phyloP scores from a whole-genome alignment of 2,888 invertebrate species.

The Cotesia congregata region DNA sequence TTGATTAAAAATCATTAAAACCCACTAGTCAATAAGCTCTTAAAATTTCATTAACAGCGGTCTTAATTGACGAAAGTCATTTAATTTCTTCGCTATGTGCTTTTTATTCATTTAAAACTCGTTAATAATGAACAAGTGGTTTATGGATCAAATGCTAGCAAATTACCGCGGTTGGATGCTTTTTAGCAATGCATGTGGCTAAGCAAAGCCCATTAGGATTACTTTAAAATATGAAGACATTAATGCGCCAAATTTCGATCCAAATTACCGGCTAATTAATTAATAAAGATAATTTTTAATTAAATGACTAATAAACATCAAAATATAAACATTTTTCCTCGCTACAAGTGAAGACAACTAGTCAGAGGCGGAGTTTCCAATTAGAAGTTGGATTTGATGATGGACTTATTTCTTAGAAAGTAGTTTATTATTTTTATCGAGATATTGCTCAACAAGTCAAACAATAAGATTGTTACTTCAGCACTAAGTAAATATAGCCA shows the following conservation, averaged over 20 bases:
- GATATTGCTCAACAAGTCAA: slow-evolving; percentile 6
- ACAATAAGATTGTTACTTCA: slow-evolving; percentile 34
- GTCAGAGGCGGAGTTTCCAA: too few relatives aligned
- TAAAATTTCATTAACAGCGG: neutral
- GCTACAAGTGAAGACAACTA: too few relatives aligned
- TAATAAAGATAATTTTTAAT: too few relatives aligned
- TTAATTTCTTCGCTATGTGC: slow-evolving; percentile 12
- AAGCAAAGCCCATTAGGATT: neutral
- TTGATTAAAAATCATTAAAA: slow-evolving; percentile 12
- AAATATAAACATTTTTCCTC: too few relatives aligned
- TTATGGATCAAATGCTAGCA: slow-evolving; percentile 22
- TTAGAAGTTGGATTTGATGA: neutral
- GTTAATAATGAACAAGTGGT: neutral
- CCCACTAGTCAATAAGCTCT: neutral
- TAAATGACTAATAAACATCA: too few relatives aligned
- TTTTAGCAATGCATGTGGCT: neutral
- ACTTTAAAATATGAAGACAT: neutral
- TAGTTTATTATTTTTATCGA: neutral
- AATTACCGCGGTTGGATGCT: slow-evolving; percentile 10
- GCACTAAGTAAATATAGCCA: slow-evolving; percentile 29
- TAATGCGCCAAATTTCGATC: neutral
- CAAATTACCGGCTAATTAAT: neutral
- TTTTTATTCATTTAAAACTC: neutral
- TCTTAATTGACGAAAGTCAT: neutral
- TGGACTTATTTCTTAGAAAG: neutral